Conservation (phyloP, 2,113 vertebrate genomes). For the Tachysurus fulvidraco region DNA sequence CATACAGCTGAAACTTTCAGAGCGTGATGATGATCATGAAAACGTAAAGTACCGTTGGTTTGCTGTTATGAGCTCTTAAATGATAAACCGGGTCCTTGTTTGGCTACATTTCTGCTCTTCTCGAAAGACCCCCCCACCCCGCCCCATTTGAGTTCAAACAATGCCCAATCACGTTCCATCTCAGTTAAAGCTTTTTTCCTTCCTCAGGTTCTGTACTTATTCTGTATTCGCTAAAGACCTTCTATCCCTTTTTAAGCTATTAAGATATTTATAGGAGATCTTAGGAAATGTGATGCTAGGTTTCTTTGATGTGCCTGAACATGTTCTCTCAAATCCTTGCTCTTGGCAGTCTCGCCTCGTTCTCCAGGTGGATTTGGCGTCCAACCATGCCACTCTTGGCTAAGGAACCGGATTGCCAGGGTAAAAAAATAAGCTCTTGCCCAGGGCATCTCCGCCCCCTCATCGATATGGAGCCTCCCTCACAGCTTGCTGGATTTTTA, state of each 20-base stretch:
- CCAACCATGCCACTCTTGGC: slow-evolving; percentile 26
- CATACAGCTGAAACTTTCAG: too few relatives aligned
- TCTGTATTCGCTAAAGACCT: slow-evolving; percentile 2
- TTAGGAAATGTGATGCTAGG: slow-evolving; percentile 15
- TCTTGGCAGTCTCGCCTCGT: slow-evolving; percentile 2
- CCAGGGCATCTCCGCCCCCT: neutral
- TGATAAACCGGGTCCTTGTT: neutral
- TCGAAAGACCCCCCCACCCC: neutral
- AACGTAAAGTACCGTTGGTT: neutral
- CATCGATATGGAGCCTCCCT: slow-evolving; percentile 8
- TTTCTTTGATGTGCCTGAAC: slow-evolving; percentile 13
- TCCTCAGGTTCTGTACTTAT: neutral
- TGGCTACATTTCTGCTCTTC: neutral
- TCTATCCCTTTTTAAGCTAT: slow-evolving; percentile 4
- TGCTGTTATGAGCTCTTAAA: neutral
- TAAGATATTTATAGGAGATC: slow-evolving; percentile 10
- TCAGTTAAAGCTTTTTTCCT: neutral
- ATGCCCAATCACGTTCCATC: neutral
- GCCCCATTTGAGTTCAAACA: neutral
- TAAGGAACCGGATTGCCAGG: neutral
- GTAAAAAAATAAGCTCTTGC: slow-evolving; percentile 37
- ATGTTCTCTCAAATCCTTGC: slow-evolving; percentile 7
- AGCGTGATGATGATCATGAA: neutral
- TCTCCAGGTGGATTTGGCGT: slow-evolving; percentile 35
- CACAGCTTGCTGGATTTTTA: slow-evolving; percentile 4